Evolutionary conservation across 1,140 invertebrate species (phyloP), one percentile per base, ranked within the genome.

Genomic region (Manduca sexta): DNA sequence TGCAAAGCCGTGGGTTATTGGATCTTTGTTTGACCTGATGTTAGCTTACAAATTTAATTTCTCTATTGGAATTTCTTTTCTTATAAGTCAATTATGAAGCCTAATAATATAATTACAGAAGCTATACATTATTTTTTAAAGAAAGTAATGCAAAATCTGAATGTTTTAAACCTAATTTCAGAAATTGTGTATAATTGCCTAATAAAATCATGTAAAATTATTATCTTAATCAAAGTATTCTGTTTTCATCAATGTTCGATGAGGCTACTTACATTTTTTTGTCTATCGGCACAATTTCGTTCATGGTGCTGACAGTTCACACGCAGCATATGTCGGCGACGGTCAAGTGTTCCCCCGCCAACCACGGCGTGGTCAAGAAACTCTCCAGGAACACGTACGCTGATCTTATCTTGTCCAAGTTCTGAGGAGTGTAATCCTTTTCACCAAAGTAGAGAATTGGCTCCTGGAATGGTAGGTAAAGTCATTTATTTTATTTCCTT

Each of bases 251-350:
- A 34, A 34, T 12, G n/a, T 12, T 34, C n/a, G 11, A 12, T 7
- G 3, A 10, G 1, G 8, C 12, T 31, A 48, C 63, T 59, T 52
- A 66, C 63, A 16, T 11, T 4, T 18, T 29, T 7, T 48, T 34
- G 29, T 60, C 61, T 35, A 67, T 67, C 5, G 60, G 60, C 10
- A 64, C 1, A 8, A 67, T 29, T 11, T 47, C 47, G 12, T 64
- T 57, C 35, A 60, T 15, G 1, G 57, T 44, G 33, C 74, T 77
- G 4, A 88, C 70, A 4, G 85, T 86, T 15, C 85, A 78, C 8
- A 86, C 70, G 33, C 88, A 87, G 49, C 86, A 85, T 26, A 90
- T 84, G 63, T 90, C 91, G n/a, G 91, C 91, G 31, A 92, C 84
- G 4, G 91, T 92, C 14, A 92, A 48, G 2, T 85, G 63, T 15